A percentile compares a stretch with the other conserved stretches of the same genome.
phyloP scores from a whole-genome alignment of 2,888 invertebrate species.

The Andrena hattorfiana region DNA sequence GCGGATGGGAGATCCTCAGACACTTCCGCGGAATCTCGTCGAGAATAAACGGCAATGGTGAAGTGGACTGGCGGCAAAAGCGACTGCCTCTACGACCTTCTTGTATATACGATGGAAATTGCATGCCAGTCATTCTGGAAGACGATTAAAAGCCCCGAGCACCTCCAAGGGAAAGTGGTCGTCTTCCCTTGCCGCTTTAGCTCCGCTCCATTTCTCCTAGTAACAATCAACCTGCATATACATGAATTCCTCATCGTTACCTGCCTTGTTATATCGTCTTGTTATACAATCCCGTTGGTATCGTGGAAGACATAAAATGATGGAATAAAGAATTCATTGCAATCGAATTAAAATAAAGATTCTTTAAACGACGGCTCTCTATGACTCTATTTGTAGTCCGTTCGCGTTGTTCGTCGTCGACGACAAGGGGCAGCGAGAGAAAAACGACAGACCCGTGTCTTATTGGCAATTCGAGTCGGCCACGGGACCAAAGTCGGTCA shows the following conservation, averaged over 20 bases:
- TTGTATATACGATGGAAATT: conserved; percentile 40
- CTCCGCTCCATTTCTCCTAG: not conserved
- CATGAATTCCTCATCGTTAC: not conserved
- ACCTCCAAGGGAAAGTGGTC: conserved; percentile 5
- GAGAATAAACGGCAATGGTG: conserved; percentile 1
- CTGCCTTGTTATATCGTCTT: no score
- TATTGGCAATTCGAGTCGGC: conserved; percentile 66
- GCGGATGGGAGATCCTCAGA: conserved; percentile 23
- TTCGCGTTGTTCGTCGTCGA: conserved; percentile 6
- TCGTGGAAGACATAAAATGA: no score
- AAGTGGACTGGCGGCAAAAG: not conserved
- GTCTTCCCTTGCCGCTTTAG: not conserved
- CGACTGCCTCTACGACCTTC: conserved; percentile 31
- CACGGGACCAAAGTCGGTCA: conserved; percentile 58
- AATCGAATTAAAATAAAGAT: no score
- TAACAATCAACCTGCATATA: conserved; percentile 16
- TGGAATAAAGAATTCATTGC: no score
- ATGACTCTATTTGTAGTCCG: conserved; percentile 37
- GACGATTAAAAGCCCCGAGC: conserved; percentile 38
- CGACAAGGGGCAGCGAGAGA: not conserved
- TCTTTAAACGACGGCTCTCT: conserved; percentile 8
- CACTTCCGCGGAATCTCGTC: conserved; percentile 25
- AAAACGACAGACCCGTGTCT: conserved; percentile 37
- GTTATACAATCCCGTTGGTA: no score
- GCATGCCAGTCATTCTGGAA: conserved; percentile 40